A percentile compares a stretch with the other conserved stretches of the same genome.
Conservation (phyloP, 2,113 vertebrate species). For the Megaptera novaeangliae region DNA sequence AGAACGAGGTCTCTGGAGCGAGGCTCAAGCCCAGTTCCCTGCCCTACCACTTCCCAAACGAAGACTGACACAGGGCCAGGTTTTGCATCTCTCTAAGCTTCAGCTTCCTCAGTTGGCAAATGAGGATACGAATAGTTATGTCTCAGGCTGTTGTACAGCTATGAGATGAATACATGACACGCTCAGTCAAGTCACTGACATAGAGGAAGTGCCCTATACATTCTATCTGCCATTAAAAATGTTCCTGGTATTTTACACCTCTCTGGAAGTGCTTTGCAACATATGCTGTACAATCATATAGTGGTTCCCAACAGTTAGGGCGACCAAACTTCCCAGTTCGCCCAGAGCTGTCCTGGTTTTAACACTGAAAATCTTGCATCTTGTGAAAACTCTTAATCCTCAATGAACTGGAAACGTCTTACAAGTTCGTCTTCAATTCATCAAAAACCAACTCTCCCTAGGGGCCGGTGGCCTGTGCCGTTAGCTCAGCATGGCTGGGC, state of each 20-base stretch:
- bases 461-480: accelerated
- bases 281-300: not conserved
- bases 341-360: not conserved
- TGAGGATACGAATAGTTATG: not conserved
- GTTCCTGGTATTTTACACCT: not conserved
- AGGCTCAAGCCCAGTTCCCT: not conserved
- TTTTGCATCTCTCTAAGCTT: not conserved
- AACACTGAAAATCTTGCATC: not conserved
- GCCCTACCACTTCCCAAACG: not conserved
- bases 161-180: not conserved
- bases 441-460: not conserved
- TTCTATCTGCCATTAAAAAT: not conserved
- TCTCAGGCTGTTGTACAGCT: not conserved
- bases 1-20: not conserved
- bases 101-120: not conserved
- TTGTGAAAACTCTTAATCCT: not conserved
- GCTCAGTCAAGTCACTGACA: not conserved
- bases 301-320: not conserved
- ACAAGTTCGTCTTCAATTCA: not conserved
- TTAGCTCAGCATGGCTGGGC: not conserved
- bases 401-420: not conserved
- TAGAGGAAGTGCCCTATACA: not conserved
- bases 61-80: not conserved
- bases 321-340: not conserved
- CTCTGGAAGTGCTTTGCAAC: not conserved